Evolutionary conservation across 2,888 invertebrate genomes (phyloP).

Genomic region (Hedya salicella): DNA sequence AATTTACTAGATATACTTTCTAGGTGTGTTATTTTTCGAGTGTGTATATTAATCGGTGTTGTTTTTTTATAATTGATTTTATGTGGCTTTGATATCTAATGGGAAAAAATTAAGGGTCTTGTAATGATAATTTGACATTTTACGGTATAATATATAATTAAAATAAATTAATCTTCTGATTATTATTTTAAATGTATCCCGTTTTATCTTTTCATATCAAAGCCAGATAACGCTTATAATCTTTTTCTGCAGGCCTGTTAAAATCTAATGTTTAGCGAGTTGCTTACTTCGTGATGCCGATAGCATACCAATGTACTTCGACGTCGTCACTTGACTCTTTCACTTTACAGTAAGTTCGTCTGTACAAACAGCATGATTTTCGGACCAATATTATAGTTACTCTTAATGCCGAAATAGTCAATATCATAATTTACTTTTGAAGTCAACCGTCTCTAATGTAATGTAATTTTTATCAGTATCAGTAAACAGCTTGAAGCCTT

Average conservation of each 20-base stretch:
- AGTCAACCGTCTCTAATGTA: no score
- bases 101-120: background rate
- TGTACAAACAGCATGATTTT: slow-evolving; percentile 23
- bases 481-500: no score
- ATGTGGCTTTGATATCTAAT: slow-evolving; percentile 27
- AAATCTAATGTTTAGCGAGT: slow-evolving; percentile 9
- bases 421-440: background rate
- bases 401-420: background rate
- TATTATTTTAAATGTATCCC: no score
- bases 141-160: no score
- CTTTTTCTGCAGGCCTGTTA: slow-evolving; percentile 38
- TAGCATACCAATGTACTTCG: background rate
- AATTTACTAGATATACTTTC: slow-evolving; percentile 33
- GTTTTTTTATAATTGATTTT: slow-evolving; percentile 11
- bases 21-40: slow-evolving; percentile 34
- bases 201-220: no score
- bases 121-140: no score
- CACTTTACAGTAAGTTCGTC: slow-evolving; percentile 18
- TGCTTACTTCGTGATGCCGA: slow-evolving; percentile 22
- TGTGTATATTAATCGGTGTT: slow-evolving; percentile 33
- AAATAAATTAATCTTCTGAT: no score
- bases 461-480: no score
- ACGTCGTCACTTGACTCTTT: slow-evolving; percentile 6
- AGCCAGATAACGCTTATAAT: slow-evolving; percentile 16
- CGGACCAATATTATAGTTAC: slow-evolving; percentile 23